Base-by-base conservation (phyloP, 2,797 vertebrate species). In the Neomorphus geoffroyi region DNA sequence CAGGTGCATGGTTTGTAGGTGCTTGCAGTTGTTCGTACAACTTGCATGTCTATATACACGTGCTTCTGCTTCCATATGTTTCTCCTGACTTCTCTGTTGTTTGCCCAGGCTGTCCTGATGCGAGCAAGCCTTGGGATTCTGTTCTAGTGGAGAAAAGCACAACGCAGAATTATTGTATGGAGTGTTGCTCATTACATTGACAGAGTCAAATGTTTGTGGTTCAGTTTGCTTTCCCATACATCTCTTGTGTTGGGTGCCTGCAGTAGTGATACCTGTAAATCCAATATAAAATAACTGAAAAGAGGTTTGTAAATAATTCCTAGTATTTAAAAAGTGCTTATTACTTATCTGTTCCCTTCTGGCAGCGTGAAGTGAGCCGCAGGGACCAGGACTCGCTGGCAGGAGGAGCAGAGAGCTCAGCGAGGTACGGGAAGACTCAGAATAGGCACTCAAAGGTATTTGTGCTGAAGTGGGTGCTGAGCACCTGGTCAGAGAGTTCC, bases 381-480 rank as follows among this genome's bases (percentile, higher is more conserved):
- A 11, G 48, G 30, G 66, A 6, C 16, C 50, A 15, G 60, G 16
- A 1, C 4, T 19, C 7, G 2, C 80, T 21, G 64, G 32, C 13
- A 4, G 0, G 37, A 4, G 10, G 70, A 18, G 78, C 11, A 12
- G 46, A 24, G 60, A 60, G 45, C 82, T 48, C 9, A 3, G 62
- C 43, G 11, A 0, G 1, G 12, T 9, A 1, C 23, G 77, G 75
- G 33, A 17, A 7, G 17, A 30, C 37, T 6, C 2, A 43, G 57
- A 39, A 15, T 3, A 8, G 10, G 28, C 46, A 41, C 53, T 17
- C 3, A 3, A 60, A 41, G 86, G 26, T 22, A 2, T 37, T 28
- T 24, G 1, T 15, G n/a, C 37, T 23, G 0, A 7, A 23, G 26
- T 9, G 73, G 26, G 2, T 33, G 28, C 18, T 3, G 65, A 74